Evolutionary conservation across 2,888 invertebrate genomes (phyloP).

Genomic region (Oegoconia quadripuncta): DNA sequence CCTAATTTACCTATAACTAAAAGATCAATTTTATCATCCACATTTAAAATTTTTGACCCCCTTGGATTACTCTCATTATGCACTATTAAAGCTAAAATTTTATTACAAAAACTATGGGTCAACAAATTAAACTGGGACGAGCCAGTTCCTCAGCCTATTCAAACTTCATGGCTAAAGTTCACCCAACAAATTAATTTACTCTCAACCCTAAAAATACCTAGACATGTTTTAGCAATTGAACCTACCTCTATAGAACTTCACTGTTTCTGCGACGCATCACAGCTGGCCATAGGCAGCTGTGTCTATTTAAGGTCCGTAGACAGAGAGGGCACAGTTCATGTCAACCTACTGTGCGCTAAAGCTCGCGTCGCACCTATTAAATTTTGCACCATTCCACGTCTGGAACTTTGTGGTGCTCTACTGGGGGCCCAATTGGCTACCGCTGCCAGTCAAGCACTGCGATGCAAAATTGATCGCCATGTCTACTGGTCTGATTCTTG

Average conservation of each 20-base stretch:
- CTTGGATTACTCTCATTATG: constrained; percentile 13
- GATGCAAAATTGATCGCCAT: constrained; percentile 1
- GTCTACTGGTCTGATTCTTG: constrained; percentile 5
- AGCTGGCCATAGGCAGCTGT: constrained; percentile 3
- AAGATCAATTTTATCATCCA: constrained; percentile 13
- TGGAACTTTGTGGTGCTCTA: constrained; percentile 12
- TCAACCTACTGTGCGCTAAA: constrained; percentile 9
- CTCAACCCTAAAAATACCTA: constrained; percentile 4
- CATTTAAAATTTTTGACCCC: constrained; percentile 17
- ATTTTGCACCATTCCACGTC: constrained; percentile 10
- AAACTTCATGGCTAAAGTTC: constrained; percentile 1
- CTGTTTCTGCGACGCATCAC: constrained; percentile 7
- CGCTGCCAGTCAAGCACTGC: background rate
- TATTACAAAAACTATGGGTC: constrained; percentile 15
- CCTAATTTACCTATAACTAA: constrained; percentile 10
- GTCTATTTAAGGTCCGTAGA: constrained; percentile 7
- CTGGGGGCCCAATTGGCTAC: constrained; percentile 1
- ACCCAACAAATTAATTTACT: background rate
- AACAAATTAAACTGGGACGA: constrained; percentile 13
- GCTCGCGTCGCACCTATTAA: constrained; percentile 6
- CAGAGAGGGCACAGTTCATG: background rate
- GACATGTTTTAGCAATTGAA: constrained; percentile 4
- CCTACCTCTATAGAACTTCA: constrained; percentile 7
- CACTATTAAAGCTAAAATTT: constrained; percentile 16
- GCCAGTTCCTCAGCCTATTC: constrained; percentile 5